These are phyloP conservation scores for Oscheius myriophilus DNA, from an alignment of 2,888 invertebrate genomes.

Conservation along the genomic window DNA sequence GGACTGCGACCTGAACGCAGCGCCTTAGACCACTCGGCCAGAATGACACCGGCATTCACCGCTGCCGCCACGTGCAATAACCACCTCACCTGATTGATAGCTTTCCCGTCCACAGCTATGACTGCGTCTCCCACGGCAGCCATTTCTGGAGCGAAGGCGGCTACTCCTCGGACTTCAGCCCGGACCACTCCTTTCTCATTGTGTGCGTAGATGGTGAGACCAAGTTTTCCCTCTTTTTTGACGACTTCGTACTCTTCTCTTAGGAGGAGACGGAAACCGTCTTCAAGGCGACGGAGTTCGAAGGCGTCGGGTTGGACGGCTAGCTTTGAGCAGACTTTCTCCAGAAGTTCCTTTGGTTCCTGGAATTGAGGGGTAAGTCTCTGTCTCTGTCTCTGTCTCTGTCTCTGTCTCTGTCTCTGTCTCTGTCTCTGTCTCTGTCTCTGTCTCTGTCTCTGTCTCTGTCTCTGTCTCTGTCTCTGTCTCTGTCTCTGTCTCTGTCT, in stretches of 20 bases:
- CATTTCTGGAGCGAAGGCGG: constrained; percentile 44
- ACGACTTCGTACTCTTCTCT: constrained; percentile 47
- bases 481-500: too few relatives aligned
- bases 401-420: too few relatives aligned
- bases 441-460: too few relatives aligned
- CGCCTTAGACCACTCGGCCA: too few relatives aligned
- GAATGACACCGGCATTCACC: too few relatives aligned
- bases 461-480: too few relatives aligned
- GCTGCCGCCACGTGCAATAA: too few relatives aligned
- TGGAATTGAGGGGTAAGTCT: background rate
- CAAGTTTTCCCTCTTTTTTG: constrained; percentile 48
- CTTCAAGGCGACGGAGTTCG: constrained; percentile 20
- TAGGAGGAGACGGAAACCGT: constrained; percentile 20
- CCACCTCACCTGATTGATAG: constrained; percentile 36
- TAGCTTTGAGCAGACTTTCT: constrained; percentile 22
- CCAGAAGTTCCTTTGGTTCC: constrained; percentile 25
- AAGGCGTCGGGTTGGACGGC: constrained; percentile 28
- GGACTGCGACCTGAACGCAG: too few relatives aligned
- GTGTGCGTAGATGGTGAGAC: constrained; percentile 55
- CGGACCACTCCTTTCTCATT: constrained; percentile 47
- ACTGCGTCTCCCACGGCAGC: constrained; percentile 53
- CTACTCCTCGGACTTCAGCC: constrained; percentile 54
- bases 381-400: too few relatives aligned
- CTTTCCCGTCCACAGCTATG: constrained; percentile 49
- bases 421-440: too few relatives aligned